Conservation (phyloP, 2,888 invertebrate genomes). For the Xestoiulus laeticollis region DNA sequence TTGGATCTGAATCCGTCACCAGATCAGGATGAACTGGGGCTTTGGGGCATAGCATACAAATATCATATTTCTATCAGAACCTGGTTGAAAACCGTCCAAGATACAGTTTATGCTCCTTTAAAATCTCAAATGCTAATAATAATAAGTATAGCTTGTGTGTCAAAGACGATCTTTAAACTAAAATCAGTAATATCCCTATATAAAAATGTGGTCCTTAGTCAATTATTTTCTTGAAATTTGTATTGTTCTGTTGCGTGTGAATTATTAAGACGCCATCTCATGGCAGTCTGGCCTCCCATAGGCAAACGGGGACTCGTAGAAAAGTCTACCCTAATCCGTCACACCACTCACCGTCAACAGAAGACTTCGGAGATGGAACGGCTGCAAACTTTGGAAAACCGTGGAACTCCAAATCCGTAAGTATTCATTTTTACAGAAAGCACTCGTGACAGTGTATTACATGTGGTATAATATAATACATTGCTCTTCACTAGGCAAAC, state of each 20-base stretch:
- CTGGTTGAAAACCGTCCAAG: no score
- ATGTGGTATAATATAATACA: neutral
- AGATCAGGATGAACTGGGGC: no score
- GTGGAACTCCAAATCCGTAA: constrained; percentile 55
- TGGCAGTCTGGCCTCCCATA: constrained; percentile 55
- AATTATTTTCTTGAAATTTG: constrained; percentile 53
- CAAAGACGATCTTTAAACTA: no score
- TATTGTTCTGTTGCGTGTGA: constrained; percentile 51
- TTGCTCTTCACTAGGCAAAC: constrained; percentile 38
- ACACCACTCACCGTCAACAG: constrained; percentile 70
- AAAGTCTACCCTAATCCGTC: constrained; percentile 87
- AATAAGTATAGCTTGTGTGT: no score
- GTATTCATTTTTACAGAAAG: neutral
- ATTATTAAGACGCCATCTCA: constrained; percentile 44
- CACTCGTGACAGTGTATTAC: neutral
- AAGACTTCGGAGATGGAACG: constrained; percentile 55
- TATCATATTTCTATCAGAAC: no score
- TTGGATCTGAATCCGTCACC: no score
- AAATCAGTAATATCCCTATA: no score
- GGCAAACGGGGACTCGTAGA: constrained; percentile 82
- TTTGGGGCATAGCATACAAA: no score
- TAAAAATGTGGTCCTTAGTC: no score
- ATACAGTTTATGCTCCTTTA: no score
- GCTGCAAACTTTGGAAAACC: constrained; percentile 57
- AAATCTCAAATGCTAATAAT: no score